Evolutionary conservation across 2,888 invertebrate genomes (phyloP), one percentile per base, ranked within the genome.

Genomic region (Apodemia mormo): DNA sequence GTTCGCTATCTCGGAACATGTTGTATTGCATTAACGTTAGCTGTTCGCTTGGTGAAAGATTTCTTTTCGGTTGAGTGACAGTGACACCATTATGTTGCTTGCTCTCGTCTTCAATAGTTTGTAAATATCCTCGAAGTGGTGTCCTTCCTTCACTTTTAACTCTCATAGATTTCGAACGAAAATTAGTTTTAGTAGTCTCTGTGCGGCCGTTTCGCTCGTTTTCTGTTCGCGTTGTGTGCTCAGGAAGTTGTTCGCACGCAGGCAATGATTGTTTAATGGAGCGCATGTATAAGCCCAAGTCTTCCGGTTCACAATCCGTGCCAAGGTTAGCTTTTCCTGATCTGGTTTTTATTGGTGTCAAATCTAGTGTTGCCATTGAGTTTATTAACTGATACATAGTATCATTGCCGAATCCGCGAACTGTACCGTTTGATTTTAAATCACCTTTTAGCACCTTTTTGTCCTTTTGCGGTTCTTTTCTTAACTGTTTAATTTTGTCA

Each of bases 111-210:
- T 87, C 84, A 70, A 82, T 79, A 1, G 82, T 82, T 66, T 92
- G 89, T 56, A 93, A 85, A 81, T 92, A 93, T 73, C 87, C 82
- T 75, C 88, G 84, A 72, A 93, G 85, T 69, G 93, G 92, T 54
- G 87, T 85, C 81, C 93, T 86, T 74, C 91, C 91, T 86, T 93
- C 93, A 80, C 92, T 93, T 84, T 93, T 93, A 58, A 94, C 89
- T 85, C 94, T 88, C 75, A 94, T 84, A 71, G 94, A 94, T 85
- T 94, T 94, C 73, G 94, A 94, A 77, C 93, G 92, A 87, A 92
- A 92, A 82, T 87, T 92, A 78, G 92, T 91, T 80, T 88, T 92
- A 74, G 76, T 80, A 78, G 87, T 88, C 81, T 91, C 91, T 69
- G 81, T 82, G 77, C 91, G 89, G 88, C 89, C 89, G 82, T 84